These are phyloP conservation scores for Oncorhynchus clarkii DNA, from an alignment of 2,113 vertebrate species.

Conservation along the genomic window DNA sequence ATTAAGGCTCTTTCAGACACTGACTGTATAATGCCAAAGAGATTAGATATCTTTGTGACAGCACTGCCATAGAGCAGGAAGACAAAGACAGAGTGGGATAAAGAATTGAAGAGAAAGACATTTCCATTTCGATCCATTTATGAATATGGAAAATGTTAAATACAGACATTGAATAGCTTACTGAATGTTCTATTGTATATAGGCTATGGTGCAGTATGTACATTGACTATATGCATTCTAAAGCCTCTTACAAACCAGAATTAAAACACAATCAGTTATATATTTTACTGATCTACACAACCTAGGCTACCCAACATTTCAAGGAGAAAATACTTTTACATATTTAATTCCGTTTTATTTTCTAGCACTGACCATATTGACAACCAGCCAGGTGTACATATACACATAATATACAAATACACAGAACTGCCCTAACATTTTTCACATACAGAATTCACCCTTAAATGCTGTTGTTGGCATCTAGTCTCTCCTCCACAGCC, in stretches of 20 bases:
- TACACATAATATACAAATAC: too few species aligned
- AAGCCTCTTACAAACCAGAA: too few species aligned
- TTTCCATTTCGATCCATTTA: not conserved
- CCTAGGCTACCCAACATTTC: too few species aligned
- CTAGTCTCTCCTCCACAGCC: not conserved
- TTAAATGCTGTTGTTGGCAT: not conserved
- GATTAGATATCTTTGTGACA: slow-evolving; percentile 1
- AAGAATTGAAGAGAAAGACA: not conserved
- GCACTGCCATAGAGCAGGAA: slow-evolving; percentile 3
- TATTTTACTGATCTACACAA: too few species aligned
- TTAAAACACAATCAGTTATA: too few species aligned
- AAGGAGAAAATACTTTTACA: too few species aligned
- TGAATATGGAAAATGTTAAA: not conserved
- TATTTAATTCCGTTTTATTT: too few species aligned
- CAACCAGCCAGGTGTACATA: too few species aligned
- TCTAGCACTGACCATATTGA: too few species aligned
- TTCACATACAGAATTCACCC: not conserved
- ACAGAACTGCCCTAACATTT: not conserved
- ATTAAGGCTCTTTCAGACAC: slow-evolving; percentile 25
- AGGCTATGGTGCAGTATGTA: too few species aligned
- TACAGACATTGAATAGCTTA: not conserved
- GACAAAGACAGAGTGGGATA: slow-evolving; percentile 5
- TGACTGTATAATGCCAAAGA: slow-evolving; percentile 2
- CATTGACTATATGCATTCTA: not conserved
- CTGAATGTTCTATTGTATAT: not conserved